phyloP scores from a whole-genome alignment of 2,888 invertebrate species.

The Eudemis profundana region DNA sequence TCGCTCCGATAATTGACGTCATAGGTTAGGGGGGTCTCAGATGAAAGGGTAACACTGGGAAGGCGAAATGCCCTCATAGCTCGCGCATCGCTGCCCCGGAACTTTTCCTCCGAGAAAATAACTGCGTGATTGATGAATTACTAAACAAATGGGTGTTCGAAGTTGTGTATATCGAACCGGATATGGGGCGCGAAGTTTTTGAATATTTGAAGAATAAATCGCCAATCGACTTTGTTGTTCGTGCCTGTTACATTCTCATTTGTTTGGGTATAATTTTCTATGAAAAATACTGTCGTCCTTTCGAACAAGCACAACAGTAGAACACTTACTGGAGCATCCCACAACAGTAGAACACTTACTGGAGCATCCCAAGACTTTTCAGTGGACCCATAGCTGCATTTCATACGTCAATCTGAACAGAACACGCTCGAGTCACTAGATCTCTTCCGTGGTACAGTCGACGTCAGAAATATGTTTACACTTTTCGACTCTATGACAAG shows the following conservation, averaged over 20 bases:
- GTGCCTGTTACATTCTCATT: neutral
- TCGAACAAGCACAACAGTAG: too few species aligned
- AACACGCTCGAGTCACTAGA: neutral
- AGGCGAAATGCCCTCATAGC: conserved; percentile 2
- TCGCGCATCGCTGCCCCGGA: conserved; percentile 12
- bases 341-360: too few species aligned
- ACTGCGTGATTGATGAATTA: conserved; percentile 29
- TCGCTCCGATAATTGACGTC: conserved; percentile 16
- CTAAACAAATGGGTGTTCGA: conserved; percentile 27
- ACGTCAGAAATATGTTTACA: too few species aligned
- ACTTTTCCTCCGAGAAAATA: conserved; percentile 23
- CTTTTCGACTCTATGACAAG: too few species aligned
- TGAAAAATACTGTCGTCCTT: neutral
- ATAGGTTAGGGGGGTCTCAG: conserved; percentile 11
- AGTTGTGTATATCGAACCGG: conserved; percentile 28
- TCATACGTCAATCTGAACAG: neutral
- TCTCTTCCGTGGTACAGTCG: too few species aligned
- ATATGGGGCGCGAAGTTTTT: conserved; percentile 21
- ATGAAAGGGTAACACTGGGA: conserved; percentile 17
- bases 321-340: too few species aligned
- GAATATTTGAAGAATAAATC: conserved; percentile 12
- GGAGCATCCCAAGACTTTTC: too few species aligned
- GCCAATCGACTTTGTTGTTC: neutral
- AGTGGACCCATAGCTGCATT: neutral
- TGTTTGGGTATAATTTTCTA: neutral